Evolutionary conservation across 1,140 invertebrate species (phyloP), one percentile per base, ranked within the genome.

Genomic region (Euschistus heros): DNA sequence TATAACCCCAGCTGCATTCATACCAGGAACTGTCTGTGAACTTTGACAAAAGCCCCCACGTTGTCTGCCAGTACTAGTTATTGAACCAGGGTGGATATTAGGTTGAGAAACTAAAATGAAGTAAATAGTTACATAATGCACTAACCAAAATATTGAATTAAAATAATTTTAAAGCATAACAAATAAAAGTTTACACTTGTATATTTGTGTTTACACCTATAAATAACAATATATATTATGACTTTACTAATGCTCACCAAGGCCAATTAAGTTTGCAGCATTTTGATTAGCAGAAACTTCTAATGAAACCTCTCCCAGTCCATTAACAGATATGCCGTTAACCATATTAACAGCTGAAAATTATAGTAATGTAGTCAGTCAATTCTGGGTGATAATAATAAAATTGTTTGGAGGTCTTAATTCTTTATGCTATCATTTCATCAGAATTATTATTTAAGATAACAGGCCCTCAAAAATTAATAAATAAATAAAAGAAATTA

Each of bases 261-360:
- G 54, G 27, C 66, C 64, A 44, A 69, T 65, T 15, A 70, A 27
- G 61, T 68, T 69, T 52, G 64, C 52, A 55, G 60, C 61, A 46
- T 70, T 70, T 64, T 67, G 68, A 57, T 65, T 62, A 20, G 65
- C 62, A 47, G 65, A 55, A 61, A 46, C 63, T 18, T 88, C 86
- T 78, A 88, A 83, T 17, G 85, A 81, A 47, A 86, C 84, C 76
- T 88, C 86, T 17, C 84, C 85, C 2, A 88, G 76, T 27, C 86
- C 87, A 73, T 89, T 89, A 2, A 89, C 84, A 17, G 84, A 83
- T 74, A 89, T 86, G 59, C 85, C 86, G 74, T 89, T 89, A n/a
- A 89, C 84, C 81, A 88, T 85, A 71, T 86, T 87, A 27, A 86
- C 83, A 65, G 85, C 86, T 80, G 71, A 55, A 75, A 73, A 64